Evolutionary conservation across 2,113 vertebrate genomes (phyloP).

Genomic region (Callaeas wilsoni): DNA sequence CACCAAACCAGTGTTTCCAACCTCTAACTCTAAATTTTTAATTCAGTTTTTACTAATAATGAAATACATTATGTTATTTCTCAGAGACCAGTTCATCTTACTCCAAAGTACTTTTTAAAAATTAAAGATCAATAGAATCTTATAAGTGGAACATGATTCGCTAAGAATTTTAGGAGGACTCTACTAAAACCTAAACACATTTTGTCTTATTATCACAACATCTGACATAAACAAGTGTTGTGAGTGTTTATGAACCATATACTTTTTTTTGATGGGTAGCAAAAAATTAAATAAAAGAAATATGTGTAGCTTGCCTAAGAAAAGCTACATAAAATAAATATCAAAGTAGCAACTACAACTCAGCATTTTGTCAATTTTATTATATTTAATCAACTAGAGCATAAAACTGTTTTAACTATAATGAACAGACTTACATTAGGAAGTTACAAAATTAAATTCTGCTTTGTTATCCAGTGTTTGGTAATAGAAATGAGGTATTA

Average conservation of each 20-base stretch:
- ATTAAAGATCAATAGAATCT: neutral
- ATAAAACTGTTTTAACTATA: neutral
- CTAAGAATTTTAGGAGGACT: neutral
- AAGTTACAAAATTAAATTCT: neutral
- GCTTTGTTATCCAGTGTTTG: neutral
- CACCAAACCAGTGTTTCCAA: neutral
- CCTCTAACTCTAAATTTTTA: neutral
- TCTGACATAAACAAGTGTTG: neutral
- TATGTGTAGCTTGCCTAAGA: neutral
- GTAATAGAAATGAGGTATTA: neutral
- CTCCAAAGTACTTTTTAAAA: neutral
- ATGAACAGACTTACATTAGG: neutral
- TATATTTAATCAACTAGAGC: neutral
- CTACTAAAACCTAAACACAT: neutral
- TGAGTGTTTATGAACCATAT: neutral
- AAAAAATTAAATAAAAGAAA: neutral
- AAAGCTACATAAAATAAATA: neutral
- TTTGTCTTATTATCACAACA: neutral
- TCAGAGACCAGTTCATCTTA: neutral
- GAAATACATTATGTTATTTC: neutral
- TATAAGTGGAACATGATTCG: neutral
- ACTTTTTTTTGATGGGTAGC: neutral
- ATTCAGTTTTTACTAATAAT: neutral
- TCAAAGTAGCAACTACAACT: neutral
- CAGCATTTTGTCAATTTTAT: neutral